These are phyloP conservation scores for Campoletis sonorensis DNA, from an alignment of 1,140 invertebrate genomes.

Conservation along the genomic window DNA sequence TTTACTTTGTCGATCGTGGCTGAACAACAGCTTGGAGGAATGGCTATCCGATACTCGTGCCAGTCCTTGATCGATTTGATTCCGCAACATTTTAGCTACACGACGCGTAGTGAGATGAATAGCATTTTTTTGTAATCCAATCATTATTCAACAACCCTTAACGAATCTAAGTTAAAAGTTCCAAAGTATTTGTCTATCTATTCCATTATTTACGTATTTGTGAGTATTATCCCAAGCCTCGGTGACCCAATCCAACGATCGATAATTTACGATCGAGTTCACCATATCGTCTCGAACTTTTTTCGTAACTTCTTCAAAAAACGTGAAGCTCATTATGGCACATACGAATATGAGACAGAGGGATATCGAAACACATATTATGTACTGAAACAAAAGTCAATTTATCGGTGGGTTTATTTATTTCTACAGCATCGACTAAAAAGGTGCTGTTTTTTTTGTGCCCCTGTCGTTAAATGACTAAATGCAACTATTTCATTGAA, in stretches of 20 bases:
- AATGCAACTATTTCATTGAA: too few species aligned
- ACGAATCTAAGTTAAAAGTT: too few species aligned
- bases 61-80: conserved; percentile 62
- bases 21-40: conserved; percentile 64
- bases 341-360: conserved; percentile 57
- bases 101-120: not conserved
- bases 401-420: not conserved
- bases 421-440: too few species aligned
- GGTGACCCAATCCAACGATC: conserved; percentile 51
- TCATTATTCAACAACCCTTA: too few species aligned
- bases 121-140: too few species aligned
- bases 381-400: conserved; percentile 56
- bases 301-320: conserved; percentile 58
- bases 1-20: conserved; percentile 53
- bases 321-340: conserved; percentile 58
- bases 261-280: conserved; percentile 57
- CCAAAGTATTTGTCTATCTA: not conserved
- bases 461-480: too few species aligned
- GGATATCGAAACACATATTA: conserved; percentile 49
- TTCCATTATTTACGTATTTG: conserved; percentile 57
- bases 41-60: conserved; percentile 52
- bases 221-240: conserved; percentile 66
- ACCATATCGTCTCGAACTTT: conserved; percentile 60
- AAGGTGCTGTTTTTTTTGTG: too few species aligned
- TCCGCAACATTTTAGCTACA: conserved; percentile 63